Conservation (phyloP, 2,888 invertebrate genomes). For the Tetragnatha montana region DNA sequence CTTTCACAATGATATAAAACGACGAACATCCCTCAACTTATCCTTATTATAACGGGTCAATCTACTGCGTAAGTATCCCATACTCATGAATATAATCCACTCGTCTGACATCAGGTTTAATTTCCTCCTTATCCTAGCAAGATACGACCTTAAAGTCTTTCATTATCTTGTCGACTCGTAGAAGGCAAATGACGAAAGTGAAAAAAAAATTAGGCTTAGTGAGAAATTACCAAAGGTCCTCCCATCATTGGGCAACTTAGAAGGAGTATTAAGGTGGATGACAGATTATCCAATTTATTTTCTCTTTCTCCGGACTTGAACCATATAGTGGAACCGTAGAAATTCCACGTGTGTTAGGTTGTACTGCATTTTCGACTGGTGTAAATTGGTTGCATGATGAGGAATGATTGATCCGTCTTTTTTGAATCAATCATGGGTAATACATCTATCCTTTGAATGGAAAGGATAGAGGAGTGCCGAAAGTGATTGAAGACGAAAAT, state of each 20-base stretch:
- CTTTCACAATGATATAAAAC: too few relatives aligned
- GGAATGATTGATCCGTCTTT: neutral
- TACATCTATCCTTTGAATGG: neutral
- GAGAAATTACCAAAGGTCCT: conserved; percentile 21
- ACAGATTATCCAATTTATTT: conserved; percentile 35
- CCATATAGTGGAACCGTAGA: neutral
- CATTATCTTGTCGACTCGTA: conserved; percentile 41
- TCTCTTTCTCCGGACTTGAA: neutral
- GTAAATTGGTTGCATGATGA: neutral
- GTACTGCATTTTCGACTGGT: neutral
- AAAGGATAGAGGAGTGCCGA: neutral
- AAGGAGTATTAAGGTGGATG: conserved; percentile 13
- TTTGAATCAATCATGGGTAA: neutral
- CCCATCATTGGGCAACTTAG: conserved; percentile 23
- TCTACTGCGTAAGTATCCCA: too few relatives aligned
- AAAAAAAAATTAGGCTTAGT: conserved; percentile 20
- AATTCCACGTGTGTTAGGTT: neutral
- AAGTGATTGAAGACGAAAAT: neutral
- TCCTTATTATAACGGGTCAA: too few relatives aligned
- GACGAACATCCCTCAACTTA: too few relatives aligned
- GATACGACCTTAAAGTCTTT: neutral
- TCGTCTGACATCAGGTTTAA: conserved; percentile 5
- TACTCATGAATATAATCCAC: neutral
- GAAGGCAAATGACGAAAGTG: conserved; percentile 23
- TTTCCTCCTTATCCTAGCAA: neutral